Evolutionary conservation across 2,888 invertebrate species (phyloP).

Genomic region (Platypus cylindrus): DNA sequence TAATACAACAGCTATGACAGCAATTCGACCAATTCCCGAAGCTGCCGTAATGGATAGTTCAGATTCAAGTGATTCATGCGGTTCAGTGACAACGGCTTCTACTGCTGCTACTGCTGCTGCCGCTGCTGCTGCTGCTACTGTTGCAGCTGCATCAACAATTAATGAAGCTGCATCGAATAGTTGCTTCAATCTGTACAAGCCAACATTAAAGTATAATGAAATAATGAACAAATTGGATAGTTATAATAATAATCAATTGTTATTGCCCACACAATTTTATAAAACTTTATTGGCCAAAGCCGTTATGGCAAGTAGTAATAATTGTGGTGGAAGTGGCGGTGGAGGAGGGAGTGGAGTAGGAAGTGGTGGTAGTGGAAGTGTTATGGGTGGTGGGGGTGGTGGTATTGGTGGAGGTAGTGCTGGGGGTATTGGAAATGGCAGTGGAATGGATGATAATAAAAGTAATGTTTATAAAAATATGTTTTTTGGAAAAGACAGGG

Average conservation of each 20-base stretch:
- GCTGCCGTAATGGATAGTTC: constrained; percentile 31
- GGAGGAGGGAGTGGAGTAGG: too few relatives aligned
- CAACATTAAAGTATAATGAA: constrained; percentile 31
- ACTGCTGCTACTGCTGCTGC: background rate
- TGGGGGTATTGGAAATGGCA: too few relatives aligned
- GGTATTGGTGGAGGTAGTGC: too few relatives aligned
- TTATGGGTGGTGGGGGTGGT: too few relatives aligned
- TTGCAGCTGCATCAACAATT: constrained; percentile 21
- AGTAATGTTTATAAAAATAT: constrained; percentile 35
- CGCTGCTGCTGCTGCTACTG: too few relatives aligned
- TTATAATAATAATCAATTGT: constrained; percentile 35
- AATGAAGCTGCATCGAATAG: constrained; percentile 23
- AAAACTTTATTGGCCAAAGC: constrained; percentile 66
- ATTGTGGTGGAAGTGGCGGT: too few relatives aligned
- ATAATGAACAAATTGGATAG: constrained; percentile 35
- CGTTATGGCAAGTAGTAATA: constrained; percentile 44
- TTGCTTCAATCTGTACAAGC: constrained; percentile 27
- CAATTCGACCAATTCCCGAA: constrained; percentile 28
- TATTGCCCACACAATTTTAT: constrained; percentile 65
- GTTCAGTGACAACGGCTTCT: constrained; percentile 17
- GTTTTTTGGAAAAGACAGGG: constrained; percentile 33
- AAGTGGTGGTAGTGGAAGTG: too few relatives aligned
- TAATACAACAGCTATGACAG: constrained; percentile 30
- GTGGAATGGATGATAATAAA: constrained; percentile 36
- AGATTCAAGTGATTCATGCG: constrained; percentile 33